phyloP scores from a whole-genome alignment of 2,113 vertebrate species.

The zebrafish (Danio rerio) region GRCz12tu NC_133185.1:7866501-7867000 shows the following conservation, averaged over 20 bases:
- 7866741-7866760: conserved; percentile 58
- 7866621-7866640: conserved; percentile 50
- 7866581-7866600: background rate
- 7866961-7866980: too few relatives aligned
- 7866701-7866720: conserved; percentile 59
- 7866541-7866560: background rate
- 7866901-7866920: too few relatives aligned
- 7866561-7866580: background rate
- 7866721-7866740: conserved; percentile 39
- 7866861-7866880: too few relatives aligned
- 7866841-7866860: background rate
- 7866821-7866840: conserved; percentile 23
- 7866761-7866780: conserved; percentile 49
- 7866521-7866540: background rate
- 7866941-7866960: too few relatives aligned
- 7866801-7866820: conserved; percentile 59
- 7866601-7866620: conserved; percentile 31
- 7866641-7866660: conserved; percentile 39
- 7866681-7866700: conserved; percentile 36
- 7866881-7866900: too few relatives aligned
- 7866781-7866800: conserved; percentile 67
- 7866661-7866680: conserved; percentile 27
- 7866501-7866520: background rate
- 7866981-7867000: too few relatives aligned
- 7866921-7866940: too few relatives aligned